A percentile compares a stretch with the other conserved stretches of the same genome.
Evolutionary conservation across 2,113 vertebrate genomes (phyloP).

Genomic region (Lampris incognitus): DNA sequence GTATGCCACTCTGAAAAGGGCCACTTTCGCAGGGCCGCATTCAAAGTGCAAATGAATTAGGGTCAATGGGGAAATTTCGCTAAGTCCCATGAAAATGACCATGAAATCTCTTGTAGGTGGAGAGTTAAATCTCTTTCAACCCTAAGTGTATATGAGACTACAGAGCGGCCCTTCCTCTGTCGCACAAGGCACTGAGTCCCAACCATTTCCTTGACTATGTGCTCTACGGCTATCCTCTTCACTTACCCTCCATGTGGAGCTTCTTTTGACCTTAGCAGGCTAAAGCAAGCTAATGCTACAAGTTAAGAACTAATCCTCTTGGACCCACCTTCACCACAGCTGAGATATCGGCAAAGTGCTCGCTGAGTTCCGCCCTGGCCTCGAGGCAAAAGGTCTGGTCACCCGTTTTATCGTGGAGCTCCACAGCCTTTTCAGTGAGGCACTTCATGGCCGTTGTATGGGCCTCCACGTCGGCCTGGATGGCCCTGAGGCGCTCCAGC

Average conservation of each 20-base stretch:
- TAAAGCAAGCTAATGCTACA: background rate
- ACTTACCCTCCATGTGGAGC: too few relatives aligned
- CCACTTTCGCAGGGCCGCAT: too few relatives aligned
- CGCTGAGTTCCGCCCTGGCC: constrained; percentile 86
- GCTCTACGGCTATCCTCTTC: too few relatives aligned
- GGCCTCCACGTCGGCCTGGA: constrained; percentile 89
- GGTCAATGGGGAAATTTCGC: too few relatives aligned
- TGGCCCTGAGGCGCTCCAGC: constrained; percentile 88
- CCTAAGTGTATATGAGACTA: background rate
- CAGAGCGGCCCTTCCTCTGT: background rate
- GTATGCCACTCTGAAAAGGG: too few relatives aligned
- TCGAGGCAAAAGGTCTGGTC: constrained; percentile 87
- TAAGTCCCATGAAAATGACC: too few relatives aligned
- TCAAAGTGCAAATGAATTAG: too few relatives aligned
- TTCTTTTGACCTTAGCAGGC: background rate
- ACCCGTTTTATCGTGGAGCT: constrained; percentile 89
- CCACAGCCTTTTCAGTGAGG: constrained; percentile 84
- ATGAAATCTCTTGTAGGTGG: background rate
- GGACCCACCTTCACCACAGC: constrained; percentile 90
- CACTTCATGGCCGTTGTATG: constrained; percentile 80
- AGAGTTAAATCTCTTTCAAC: too few relatives aligned
- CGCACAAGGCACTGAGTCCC: too few relatives aligned
- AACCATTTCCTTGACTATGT: too few relatives aligned
- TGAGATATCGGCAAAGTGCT: constrained; percentile 89
- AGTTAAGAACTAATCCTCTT: background rate